phyloP scores from a whole-genome alignment of 2,888 invertebrate species.

The Blastobasis lacticolella region DNA sequence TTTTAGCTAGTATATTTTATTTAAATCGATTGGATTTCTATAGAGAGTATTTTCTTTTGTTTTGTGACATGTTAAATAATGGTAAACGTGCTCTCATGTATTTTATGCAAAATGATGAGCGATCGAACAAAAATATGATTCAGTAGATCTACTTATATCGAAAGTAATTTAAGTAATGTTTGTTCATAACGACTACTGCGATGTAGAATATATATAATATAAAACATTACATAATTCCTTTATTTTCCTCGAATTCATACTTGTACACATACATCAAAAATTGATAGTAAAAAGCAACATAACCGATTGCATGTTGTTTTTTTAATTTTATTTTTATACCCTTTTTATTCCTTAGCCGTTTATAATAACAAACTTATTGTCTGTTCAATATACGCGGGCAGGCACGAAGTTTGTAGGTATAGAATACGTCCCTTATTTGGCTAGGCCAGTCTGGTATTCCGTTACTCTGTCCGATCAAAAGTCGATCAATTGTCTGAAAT shows the following conservation, averaged over 20 bases:
- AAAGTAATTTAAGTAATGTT: conserved; percentile 69
- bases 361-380: too few relatives aligned
- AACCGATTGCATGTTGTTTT: conserved; percentile 66
- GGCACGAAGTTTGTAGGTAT: too few relatives aligned
- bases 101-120: conserved; percentile 48
- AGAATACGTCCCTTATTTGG: too few relatives aligned
- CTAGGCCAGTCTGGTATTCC: too few relatives aligned
- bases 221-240: conserved; percentile 68
- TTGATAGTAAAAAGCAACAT: conserved; percentile 74
- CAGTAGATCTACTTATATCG: conserved; percentile 67
- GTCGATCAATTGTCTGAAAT: too few relatives aligned
- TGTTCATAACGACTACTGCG: conserved; percentile 70
- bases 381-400: too few relatives aligned
- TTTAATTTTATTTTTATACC: conserved; percentile 39
- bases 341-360: conserved; percentile 11
- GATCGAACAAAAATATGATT: conserved; percentile 65
- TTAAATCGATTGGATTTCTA: conserved; percentile 67
- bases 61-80: conserved; percentile 42
- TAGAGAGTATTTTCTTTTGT: conserved; percentile 57
- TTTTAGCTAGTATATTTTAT: conserved; percentile 67
- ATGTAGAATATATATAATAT: conserved; percentile 68
- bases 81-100: conserved; percentile 52
- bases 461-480: too few relatives aligned
- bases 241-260: conserved; percentile 72
- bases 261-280: conserved; percentile 74